Percentiles rank a stretch among this genome's conserved stretches.
These are phyloP conservation scores for Aplysina aerophoba DNA, from an alignment of 37 sponge, comb jelly and placozoan genomes.

Conservation along the genomic window DNA sequence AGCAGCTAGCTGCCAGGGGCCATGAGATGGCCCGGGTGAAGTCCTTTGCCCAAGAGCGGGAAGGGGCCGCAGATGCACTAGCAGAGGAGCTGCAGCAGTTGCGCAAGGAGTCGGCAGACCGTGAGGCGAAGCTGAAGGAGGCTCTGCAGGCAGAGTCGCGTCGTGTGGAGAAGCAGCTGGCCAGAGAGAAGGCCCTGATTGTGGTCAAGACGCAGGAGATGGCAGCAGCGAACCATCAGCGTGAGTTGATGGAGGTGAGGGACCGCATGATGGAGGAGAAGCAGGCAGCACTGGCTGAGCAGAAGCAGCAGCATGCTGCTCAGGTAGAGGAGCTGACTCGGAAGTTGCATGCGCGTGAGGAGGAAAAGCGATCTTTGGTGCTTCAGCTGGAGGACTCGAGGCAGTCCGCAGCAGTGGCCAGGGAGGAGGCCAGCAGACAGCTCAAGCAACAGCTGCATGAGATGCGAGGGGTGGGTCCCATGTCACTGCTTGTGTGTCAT, in stretches of 20 bases:
- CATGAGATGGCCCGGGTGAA: not conserved
- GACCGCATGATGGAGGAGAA: not conserved
- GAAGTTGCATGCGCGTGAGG: not conserved
- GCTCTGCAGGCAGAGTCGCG: not conserved
- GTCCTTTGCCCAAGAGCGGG: constrained; percentile 7
- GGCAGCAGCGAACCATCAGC: not conserved
- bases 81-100: not conserved
- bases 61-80: not conserved
- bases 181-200: constrained; percentile 4
- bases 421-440: not conserved
- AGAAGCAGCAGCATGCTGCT: not conserved
- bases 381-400: not conserved
- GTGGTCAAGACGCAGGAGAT: not conserved
- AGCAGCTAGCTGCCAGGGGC: not conserved
- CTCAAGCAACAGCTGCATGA: not conserved
- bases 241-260: constrained; percentile 10
- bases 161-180: not conserved
- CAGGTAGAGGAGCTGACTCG: not conserved
- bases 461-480: not conserved
- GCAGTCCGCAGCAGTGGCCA: not conserved
- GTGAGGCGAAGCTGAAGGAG: constrained; percentile 15
- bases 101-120: not conserved
- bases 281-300: not conserved
- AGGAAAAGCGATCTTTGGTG: not conserved
- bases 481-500: not conserved